Conservation (phyloP, 2,888 invertebrate species). For the Mylabris sibirica region DNA sequence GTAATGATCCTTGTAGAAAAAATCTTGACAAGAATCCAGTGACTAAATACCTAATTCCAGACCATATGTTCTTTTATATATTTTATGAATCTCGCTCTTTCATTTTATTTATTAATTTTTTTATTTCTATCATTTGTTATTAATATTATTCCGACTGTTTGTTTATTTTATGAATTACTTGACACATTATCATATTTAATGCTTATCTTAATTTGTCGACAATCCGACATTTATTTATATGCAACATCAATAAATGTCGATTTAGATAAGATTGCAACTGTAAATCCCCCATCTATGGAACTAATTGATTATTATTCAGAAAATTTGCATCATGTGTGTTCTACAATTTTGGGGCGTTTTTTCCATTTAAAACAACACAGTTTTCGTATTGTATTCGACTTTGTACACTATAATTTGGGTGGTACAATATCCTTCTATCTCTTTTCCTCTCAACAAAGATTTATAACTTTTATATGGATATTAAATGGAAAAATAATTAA, state of each 20-base stretch:
- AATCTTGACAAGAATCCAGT: conserved; percentile 5
- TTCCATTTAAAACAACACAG: neutral
- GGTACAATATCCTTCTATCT: neutral
- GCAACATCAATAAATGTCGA: conserved; percentile 38
- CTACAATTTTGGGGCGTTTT: neutral
- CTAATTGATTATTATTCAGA: neutral
- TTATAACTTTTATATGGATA: neutral
- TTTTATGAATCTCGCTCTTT: neutral
- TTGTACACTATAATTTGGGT: conserved; percentile 2
- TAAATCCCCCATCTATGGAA: neutral
- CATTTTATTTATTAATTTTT: too few species aligned
- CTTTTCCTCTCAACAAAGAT: neutral
- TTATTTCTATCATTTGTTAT: neutral
- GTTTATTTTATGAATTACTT: conserved; percentile 42
- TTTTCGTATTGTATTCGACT: neutral
- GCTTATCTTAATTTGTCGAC: conserved; percentile 53
- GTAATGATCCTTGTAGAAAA: conserved; percentile 44
- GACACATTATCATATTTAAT: conserved; percentile 49
- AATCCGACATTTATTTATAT: conserved; percentile 46
- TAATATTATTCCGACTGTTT: conserved; percentile 38
- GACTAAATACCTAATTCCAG: neutral
- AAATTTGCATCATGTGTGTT: neutral
- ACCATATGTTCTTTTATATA: neutral
- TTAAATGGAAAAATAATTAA: neutral
- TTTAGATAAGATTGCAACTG: conserved; percentile 40